phyloP scores from a whole-genome alignment of 2,888 invertebrate genomes.

The Pristionchus fissidentatus region DNA sequence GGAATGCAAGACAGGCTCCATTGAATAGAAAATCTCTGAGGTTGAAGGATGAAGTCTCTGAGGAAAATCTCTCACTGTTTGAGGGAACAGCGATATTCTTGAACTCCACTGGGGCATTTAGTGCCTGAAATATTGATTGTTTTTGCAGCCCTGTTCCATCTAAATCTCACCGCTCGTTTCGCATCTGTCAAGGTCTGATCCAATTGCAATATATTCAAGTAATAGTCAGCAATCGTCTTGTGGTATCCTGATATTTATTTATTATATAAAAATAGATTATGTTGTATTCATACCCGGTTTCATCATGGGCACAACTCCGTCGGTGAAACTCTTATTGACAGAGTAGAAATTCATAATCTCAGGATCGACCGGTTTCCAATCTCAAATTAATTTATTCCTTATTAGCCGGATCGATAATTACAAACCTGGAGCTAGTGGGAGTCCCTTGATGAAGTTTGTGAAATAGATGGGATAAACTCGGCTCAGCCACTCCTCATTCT shows the following conservation, averaged over 20 bases:
- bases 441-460: constrained; percentile 5
- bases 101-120: not conserved
- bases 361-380: not conserved
- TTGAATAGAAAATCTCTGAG: no score
- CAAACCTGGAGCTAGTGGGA: not conserved
- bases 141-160: not conserved
- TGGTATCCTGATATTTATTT: not conserved
- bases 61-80: no score
- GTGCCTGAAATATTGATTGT: not conserved
- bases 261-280: not conserved
- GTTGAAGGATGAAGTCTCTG: no score
- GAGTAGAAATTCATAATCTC: not conserved
- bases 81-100: not conserved
- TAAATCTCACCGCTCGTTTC: not conserved
- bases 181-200: not conserved
- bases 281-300: not conserved
- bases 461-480: constrained; percentile 8
- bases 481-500: constrained; percentile 8
- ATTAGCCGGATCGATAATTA: not conserved
- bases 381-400: not conserved
- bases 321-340: not conserved
- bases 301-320: not conserved
- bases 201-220: not conserved
- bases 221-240: not conserved
- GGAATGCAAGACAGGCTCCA: no score